Conservation (phyloP, 2,113 vertebrate genomes). For the Pedetes capensis region DNA sequence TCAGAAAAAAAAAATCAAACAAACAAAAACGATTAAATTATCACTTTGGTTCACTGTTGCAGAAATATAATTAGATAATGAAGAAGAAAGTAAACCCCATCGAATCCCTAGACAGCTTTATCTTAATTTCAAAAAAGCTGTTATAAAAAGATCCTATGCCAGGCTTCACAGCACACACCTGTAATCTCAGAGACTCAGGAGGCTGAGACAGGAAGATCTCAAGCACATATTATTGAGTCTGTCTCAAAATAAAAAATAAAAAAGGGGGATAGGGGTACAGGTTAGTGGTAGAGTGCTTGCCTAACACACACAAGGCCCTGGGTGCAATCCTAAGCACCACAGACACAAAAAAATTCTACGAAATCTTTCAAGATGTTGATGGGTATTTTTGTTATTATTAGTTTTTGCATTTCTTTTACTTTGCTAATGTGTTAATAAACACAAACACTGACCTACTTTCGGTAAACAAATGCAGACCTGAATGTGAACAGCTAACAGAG, state of each 20-base stretch:
- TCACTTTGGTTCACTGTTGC: not conserved
- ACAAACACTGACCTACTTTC: conserved; percentile 9
- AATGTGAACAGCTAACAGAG: not conserved
- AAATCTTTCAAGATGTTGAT: not conserved
- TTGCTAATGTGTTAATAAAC: too few relatives aligned
- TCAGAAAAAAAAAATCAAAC: too few relatives aligned
- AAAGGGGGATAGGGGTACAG: too few relatives aligned
- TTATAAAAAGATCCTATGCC: too few relatives aligned
- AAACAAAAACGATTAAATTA: conserved; percentile 42
- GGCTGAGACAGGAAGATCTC: too few relatives aligned
- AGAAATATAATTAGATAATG: conserved; percentile 1
- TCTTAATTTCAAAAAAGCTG: not conserved
- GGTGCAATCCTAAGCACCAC: too few relatives aligned
- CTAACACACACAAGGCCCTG: too few relatives aligned
- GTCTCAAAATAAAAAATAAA: too few relatives aligned
- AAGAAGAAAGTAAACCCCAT: not conserved
- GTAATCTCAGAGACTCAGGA: too few relatives aligned
- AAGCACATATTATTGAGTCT: too few relatives aligned
- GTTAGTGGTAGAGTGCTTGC: too few relatives aligned
- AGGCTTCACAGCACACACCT: too few relatives aligned
- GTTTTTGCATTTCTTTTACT: not conserved
- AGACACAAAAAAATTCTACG: not conserved
- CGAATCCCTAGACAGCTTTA: not conserved
- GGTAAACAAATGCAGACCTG: not conserved
- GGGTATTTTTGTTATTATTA: not conserved